Evolutionary conservation across 2,888 invertebrate genomes (phyloP).

Genomic region (Chymomyza fuscimana): DNA sequence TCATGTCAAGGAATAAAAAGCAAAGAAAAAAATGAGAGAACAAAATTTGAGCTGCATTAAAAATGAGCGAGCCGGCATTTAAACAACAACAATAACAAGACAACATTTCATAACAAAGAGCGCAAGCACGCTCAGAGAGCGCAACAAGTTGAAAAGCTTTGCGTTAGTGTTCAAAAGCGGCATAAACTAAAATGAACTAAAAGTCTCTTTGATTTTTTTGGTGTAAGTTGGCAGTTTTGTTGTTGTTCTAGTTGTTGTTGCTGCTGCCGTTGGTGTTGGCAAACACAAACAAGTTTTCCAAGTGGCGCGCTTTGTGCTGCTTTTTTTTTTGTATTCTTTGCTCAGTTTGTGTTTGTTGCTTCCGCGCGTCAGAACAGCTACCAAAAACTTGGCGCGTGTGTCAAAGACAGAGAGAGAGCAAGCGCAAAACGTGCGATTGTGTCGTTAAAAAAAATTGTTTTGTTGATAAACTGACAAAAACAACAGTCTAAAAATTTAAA

Average conservation of each 20-base stretch:
- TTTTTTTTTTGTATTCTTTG: slow-evolving; percentile 64
- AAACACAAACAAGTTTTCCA: slow-evolving; percentile 60
- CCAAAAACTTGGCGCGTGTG: slow-evolving; percentile 1
- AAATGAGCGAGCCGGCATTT: background rate
- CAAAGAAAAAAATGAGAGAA: slow-evolving; percentile 12
- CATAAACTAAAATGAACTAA: slow-evolving; percentile 20
- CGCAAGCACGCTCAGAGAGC: slow-evolving; percentile 32
- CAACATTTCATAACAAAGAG: slow-evolving; percentile 33
- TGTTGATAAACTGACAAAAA: background rate
- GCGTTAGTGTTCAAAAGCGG: slow-evolving; percentile 41
- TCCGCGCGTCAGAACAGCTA: slow-evolving; percentile 53
- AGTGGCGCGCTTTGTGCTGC: slow-evolving; percentile 36
- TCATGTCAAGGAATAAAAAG: slow-evolving; percentile 26
- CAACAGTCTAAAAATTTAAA: background rate
- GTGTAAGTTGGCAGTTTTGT: slow-evolving; percentile 15
- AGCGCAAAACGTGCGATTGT: slow-evolving; percentile 20
- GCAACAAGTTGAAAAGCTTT: slow-evolving; percentile 64
- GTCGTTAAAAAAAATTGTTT: background rate
- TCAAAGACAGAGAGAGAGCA: slow-evolving; percentile 14
- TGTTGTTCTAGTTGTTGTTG: slow-evolving; percentile 19
- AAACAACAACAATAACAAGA: slow-evolving; percentile 1
- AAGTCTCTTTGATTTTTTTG: slow-evolving; percentile 20
- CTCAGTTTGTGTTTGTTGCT: slow-evolving; percentile 65
- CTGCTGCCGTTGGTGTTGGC: slow-evolving; percentile 28
- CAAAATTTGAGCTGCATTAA: background rate